phyloP scores from a whole-genome alignment of 2,888 invertebrate species.

The Aleiodes alternator region DNA sequence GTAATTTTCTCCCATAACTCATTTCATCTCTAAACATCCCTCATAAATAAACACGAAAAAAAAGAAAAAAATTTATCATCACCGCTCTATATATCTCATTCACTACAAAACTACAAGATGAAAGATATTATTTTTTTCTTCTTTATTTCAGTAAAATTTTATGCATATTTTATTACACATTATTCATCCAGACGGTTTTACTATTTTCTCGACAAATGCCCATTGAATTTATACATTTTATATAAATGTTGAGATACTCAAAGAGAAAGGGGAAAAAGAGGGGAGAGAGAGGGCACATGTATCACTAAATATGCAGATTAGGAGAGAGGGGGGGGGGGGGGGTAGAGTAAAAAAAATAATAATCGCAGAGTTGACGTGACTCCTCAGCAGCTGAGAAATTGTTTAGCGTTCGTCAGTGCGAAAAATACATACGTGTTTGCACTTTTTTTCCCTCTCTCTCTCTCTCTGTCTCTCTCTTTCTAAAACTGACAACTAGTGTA shows the following conservation, averaged over 20 bases:
- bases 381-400: conserved; percentile 48
- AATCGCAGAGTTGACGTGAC: conserved; percentile 25
- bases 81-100: too few species aligned
- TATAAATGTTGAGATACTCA: conserved; percentile 4
- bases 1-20: too few species aligned
- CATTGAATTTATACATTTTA: neutral
- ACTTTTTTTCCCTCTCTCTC: conserved; percentile 32
- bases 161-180: conserved; percentile 7
- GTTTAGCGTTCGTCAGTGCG: conserved; percentile 49
- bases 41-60: too few species aligned
- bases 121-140: neutral
- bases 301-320: neutral
- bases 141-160: neutral
- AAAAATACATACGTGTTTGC: conserved; percentile 37
- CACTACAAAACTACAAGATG: too few species aligned
- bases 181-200: neutral
- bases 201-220: neutral
- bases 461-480: conserved; percentile 16
- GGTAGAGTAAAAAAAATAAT: conserved; percentile 28
- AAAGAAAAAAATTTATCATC: too few species aligned
- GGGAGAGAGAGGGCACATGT: too few species aligned
- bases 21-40: too few species aligned
- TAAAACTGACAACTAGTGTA: conserved; percentile 44
- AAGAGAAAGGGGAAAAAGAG: neutral
- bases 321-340: conserved; percentile 35